phyloP scores from a whole-genome alignment of 2,113 vertebrate genomes.

The Electrona antarctica region DNA sequence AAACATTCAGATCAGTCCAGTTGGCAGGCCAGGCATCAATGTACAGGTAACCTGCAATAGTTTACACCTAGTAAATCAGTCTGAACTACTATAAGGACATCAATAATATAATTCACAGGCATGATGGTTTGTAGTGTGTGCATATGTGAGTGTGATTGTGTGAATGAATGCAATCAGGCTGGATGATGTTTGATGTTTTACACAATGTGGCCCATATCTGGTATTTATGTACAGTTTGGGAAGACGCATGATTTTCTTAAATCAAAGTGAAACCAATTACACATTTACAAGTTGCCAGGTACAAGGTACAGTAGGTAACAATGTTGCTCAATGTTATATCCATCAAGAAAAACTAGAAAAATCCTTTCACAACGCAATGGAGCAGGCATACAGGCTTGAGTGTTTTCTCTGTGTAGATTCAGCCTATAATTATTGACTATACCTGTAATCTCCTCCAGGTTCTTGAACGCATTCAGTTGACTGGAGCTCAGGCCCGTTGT shows the following conservation, averaged over 20 bases:
- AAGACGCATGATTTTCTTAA: too few relatives aligned
- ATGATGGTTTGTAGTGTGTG: neutral
- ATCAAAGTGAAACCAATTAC: too few relatives aligned
- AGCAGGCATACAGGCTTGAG: neutral
- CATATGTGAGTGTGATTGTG: neutral
- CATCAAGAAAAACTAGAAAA: too few relatives aligned
- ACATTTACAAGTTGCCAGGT: too few relatives aligned
- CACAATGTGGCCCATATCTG: too few relatives aligned
- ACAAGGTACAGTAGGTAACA: too few relatives aligned
- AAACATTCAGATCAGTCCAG: constrained; percentile 81
- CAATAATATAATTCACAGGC: neutral
- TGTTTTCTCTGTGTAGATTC: neutral
- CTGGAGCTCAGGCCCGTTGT: constrained; percentile 76
- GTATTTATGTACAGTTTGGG: too few relatives aligned
- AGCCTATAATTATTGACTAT: constrained; percentile 55
- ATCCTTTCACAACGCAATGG: neutral
- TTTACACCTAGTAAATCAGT: constrained; percentile 3
- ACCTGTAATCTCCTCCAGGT: constrained; percentile 94
- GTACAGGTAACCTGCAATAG: constrained; percentile 87
- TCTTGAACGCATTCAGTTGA: constrained; percentile 83
- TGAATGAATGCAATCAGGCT: neutral
- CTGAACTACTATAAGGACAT: neutral
- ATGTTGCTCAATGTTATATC: too few relatives aligned
- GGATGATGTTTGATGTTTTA: too few relatives aligned
- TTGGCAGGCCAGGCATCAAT: constrained; percentile 88